These are phyloP conservation scores for Chionomys nivalis DNA, from an alignment of 2,113 vertebrate genomes.

Conservation along the genomic window DNA sequence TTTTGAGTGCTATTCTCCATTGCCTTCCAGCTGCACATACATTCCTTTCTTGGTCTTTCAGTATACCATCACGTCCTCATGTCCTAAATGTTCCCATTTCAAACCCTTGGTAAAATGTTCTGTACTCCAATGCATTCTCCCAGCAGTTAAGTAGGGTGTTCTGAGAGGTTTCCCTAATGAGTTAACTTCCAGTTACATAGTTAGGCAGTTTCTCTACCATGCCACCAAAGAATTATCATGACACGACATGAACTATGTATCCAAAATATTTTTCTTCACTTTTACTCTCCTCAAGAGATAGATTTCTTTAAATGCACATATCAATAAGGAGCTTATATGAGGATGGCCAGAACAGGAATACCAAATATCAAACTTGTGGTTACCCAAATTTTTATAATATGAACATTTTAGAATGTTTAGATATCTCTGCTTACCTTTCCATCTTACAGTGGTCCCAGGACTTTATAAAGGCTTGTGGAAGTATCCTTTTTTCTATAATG, in stretches of 20 bases:
- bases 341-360: background rate
- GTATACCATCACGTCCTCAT: no score
- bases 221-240: background rate
- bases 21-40: accelerated
- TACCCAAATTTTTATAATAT: background rate
- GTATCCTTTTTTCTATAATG: background rate
- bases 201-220: background rate
- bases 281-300: background rate
- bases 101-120: background rate
- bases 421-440: background rate
- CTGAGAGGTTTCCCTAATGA: background rate
- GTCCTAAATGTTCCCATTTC: background rate
- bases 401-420: background rate
- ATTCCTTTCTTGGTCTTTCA: no score
- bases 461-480: background rate
- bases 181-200: background rate
- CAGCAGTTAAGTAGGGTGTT: background rate
- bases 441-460: background rate
- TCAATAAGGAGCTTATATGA: background rate
- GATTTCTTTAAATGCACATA: background rate
- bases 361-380: background rate
- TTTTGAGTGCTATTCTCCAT: background rate
- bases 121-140: background rate
- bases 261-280: background rate
- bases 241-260: background rate